Conservation (phyloP, 2,888 invertebrate genomes). For the Brachypterus glaber region DNA sequence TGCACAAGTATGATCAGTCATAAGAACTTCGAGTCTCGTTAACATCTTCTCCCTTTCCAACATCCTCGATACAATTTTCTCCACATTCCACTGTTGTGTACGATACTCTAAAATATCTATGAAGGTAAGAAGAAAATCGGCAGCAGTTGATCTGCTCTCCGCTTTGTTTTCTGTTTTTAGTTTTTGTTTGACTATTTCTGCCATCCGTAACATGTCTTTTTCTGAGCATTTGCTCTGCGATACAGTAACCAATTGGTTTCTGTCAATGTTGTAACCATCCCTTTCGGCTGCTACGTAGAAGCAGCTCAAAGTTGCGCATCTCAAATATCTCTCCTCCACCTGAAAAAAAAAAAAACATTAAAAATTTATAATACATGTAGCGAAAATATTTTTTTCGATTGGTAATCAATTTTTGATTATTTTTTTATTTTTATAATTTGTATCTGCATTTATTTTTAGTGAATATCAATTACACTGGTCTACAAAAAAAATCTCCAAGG, state of each 20-base stretch:
- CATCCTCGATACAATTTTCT: slow-evolving; percentile 10
- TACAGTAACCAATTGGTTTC: slow-evolving; percentile 57
- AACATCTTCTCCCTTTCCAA: slow-evolving; percentile 19
- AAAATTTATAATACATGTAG: no score
- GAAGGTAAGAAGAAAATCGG: slow-evolving; percentile 57
- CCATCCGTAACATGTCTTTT: slow-evolving; percentile 80
- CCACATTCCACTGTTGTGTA: slow-evolving; percentile 7
- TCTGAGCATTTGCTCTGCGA: slow-evolving; percentile 73
- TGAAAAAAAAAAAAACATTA: no score
- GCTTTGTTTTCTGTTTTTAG: slow-evolving; percentile 53
- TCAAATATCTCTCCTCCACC: slow-evolving; percentile 72
- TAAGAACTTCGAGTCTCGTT: slow-evolving; percentile 63
- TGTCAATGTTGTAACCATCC: slow-evolving; percentile 49
- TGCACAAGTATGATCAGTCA: slow-evolving; percentile 65
- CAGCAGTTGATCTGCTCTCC: slow-evolving; percentile 53
- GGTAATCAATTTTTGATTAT: no score
- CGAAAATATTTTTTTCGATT: no score
- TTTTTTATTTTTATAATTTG: no score
- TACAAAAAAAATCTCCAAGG: no score
- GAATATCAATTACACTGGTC: no score
- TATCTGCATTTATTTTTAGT: no score
- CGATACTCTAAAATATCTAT: slow-evolving; percentile 50
- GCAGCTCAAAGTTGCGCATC: slow-evolving; percentile 78
- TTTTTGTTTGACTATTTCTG: slow-evolving; percentile 69
- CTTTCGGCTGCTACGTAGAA: slow-evolving; percentile 73